A percentile compares a stretch with the other conserved stretches of the same genome.
Conservation (phyloP, 1,140 invertebrate genomes). For the Latrodectus geometricus region DNA sequence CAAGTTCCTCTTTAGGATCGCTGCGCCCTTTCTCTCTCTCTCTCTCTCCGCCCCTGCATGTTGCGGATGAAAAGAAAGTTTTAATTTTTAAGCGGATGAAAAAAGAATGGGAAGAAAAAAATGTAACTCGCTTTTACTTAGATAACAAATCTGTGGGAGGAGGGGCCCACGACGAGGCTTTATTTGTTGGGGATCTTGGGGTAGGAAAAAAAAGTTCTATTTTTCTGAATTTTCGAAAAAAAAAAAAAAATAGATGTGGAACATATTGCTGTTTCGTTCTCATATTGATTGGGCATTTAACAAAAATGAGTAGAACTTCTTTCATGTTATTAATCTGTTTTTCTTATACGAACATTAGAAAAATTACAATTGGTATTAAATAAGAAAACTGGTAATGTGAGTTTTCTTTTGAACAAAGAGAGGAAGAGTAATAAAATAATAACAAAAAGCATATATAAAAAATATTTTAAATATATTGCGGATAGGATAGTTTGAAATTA, state of each 20-base stretch:
- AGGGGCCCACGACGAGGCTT: not conserved
- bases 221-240: not conserved
- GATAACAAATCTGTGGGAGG: conserved; percentile 16
- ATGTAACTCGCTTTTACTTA: not conserved
- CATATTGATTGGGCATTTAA: not conserved
- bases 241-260: not conserved
- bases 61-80: conserved; percentile 35
- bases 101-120: not conserved
- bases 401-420: too few relatives aligned
- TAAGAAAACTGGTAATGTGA: too few relatives aligned
- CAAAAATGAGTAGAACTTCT: not conserved
- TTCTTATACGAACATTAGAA: too few relatives aligned
- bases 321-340: too few relatives aligned
- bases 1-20: conserved; percentile 24
- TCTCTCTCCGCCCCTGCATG: not conserved
- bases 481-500: too few relatives aligned
- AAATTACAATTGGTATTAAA: too few relatives aligned
- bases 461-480: too few relatives aligned
- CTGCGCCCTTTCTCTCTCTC: not conserved
- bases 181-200: conserved; percentile 9
- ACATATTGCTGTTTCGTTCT: not conserved
- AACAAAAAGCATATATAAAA: too few relatives aligned
- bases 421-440: too few relatives aligned
- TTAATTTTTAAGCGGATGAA: conserved; percentile 22
- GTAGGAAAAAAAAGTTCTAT: not conserved